Evolutionary conservation across 2,113 vertebrate genomes (phyloP).

Genomic region (Seriola aureovittata): DNA sequence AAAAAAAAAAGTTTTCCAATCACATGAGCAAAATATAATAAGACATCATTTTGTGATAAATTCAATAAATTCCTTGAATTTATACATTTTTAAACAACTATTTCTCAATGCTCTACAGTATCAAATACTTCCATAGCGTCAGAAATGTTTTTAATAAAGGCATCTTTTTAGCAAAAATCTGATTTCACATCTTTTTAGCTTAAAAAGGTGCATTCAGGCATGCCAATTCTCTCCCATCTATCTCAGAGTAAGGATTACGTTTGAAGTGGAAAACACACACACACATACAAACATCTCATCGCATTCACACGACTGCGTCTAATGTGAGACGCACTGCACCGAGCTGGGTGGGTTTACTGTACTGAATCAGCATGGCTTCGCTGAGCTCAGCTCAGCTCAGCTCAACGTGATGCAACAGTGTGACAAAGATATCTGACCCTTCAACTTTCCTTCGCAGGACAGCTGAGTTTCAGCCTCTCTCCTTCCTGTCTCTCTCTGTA

Average conservation of each 20-base stretch:
- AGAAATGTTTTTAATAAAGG: conserved; percentile 74
- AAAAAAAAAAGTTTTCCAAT: conserved; percentile 49
- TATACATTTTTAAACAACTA: conserved; percentile 60
- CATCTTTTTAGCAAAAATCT: conserved; percentile 79
- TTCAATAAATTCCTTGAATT: conserved; percentile 72
- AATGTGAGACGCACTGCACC: conserved; percentile 5
- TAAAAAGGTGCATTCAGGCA: conserved; percentile 82
- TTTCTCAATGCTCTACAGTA: conserved; percentile 73
- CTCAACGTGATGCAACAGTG: conserved; percentile 35
- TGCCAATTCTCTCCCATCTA: conserved; percentile 71
- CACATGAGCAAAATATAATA: conserved; percentile 66
- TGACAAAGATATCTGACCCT: conserved; percentile 59
- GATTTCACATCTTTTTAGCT: conserved; percentile 76
- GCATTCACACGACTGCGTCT: conserved; percentile 22
- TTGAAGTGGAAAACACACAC: conserved; percentile 54
- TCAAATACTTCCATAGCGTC: conserved; percentile 73
- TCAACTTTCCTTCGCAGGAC: conserved; percentile 74
- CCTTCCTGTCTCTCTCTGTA: background rate
- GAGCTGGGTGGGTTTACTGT: conserved; percentile 11
- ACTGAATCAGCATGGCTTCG: conserved; percentile 12
- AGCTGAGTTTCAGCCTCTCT: conserved; percentile 46
- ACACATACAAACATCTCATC: conserved; percentile 14
- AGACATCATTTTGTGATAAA: conserved; percentile 66
- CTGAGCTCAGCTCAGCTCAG: conserved; percentile 25
- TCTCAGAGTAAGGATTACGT: conserved; percentile 61